Evolutionary conservation across 2,888 invertebrate species (phyloP), one percentile per base, ranked within the genome.

Genomic region (Rhamnusium bicolor): DNA sequence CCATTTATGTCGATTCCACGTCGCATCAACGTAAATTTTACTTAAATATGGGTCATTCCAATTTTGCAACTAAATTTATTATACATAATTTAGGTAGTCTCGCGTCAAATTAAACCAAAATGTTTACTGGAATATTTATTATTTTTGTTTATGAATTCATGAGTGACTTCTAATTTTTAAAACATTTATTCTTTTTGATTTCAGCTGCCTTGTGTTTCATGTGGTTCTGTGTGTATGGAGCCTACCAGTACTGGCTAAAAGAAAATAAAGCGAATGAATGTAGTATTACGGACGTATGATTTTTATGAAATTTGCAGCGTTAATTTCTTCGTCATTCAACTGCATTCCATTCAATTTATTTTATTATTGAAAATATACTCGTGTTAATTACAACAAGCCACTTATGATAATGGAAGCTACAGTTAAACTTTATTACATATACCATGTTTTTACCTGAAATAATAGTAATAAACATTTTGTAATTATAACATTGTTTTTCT

Each of bases 141-240:
- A n/a, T n/a, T n/a, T n/a, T n/a, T n/a, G n/a, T n/a, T n/a, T n/a
- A n/a, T n/a, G n/a, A n/a, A n/a, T n/a, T n/a, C n/a, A n/a, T n/a
- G n/a, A n/a, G n/a, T n/a, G n/a, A n/a, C n/a, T n/a, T n/a, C n/a
- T n/a, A n/a, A n/a, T n/a, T n/a, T n/a, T n/a, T n/a, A n/a, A n/a
- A n/a, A n/a, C n/a, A n/a, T n/a, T n/a, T n/a, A n/a, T n/a, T n/a
- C n/a, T n/a, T 8, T 21, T 53, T 66, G 72, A 70, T 81, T 81
- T 73, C 73, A 85, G 85, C 83, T 69, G 75, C 79, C 10, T 29
- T 84, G 10, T 84, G 83, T 58, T 80, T 84, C 51, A 71, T 82
- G 46, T 84, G 84, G 84, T 84, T 85, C 62, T 82, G 83, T 49
- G 77, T 84, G n/a, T 84, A 83, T 67, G 84, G 82, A 12, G 76